Conservation (phyloP, 2,113 vertebrate species). For the Uropsilus gracilis region DNA sequence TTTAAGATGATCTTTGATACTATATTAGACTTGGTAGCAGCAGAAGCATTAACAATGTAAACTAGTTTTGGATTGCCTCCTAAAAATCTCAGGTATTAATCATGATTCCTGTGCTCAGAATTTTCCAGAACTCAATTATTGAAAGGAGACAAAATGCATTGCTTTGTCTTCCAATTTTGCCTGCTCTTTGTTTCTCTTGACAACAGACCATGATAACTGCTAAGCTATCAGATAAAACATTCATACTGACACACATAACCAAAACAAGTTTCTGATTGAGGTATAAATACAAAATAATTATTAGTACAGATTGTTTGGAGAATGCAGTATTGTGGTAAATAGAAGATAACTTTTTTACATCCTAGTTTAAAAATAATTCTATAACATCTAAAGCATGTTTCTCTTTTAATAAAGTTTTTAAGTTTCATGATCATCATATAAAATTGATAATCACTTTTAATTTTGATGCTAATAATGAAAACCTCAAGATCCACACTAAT, state of each 20-base stretch:
- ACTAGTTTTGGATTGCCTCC: background rate
- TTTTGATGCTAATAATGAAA: background rate
- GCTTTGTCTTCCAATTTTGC: background rate
- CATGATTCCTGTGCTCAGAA: background rate
- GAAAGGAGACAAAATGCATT: background rate
- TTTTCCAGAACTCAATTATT: background rate
- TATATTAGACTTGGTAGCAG: background rate
- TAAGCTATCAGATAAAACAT: background rate
- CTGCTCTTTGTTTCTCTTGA: background rate
- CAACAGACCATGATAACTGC: background rate
- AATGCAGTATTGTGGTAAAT: background rate
- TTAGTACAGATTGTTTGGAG: background rate
- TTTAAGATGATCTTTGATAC: background rate
- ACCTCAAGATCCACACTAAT: background rate
- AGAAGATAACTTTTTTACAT: background rate
- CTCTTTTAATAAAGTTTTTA: background rate
- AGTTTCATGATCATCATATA: background rate
- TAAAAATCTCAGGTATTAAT: background rate
- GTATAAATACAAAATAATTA: background rate
- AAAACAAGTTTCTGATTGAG: background rate
- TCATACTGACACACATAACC: background rate
- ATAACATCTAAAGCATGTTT: background rate
- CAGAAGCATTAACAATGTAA: background rate
- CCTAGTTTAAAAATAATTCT: background rate
- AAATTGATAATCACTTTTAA: background rate